Evolutionary conservation across 2,113 vertebrate species (phyloP).

Genomic region (Agelaius tricolor): DNA sequence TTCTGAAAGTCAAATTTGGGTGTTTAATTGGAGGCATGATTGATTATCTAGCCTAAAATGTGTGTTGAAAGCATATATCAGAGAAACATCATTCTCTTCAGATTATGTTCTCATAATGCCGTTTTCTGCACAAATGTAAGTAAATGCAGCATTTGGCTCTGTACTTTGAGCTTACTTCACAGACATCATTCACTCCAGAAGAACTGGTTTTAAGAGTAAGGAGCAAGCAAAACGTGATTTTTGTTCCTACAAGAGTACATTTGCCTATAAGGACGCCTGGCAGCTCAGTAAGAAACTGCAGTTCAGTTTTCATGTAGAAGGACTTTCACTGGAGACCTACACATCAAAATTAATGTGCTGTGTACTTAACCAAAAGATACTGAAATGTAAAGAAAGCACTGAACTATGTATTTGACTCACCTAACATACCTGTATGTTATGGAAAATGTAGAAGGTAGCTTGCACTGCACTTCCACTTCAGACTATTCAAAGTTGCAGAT

Average conservation of each 20-base stretch:
- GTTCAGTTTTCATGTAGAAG: neutral
- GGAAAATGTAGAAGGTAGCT: neutral
- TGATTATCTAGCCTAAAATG: slow-evolving; percentile 27
- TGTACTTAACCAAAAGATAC: neutral
- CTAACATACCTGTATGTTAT: neutral
- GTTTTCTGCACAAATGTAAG: slow-evolving; percentile 55
- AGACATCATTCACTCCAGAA: slow-evolving; percentile 36
- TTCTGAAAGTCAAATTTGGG: slow-evolving; percentile 48
- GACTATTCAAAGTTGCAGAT: neutral
- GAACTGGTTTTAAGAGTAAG: neutral
- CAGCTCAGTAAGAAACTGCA: neutral
- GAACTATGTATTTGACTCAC: neutral
- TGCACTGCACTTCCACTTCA: neutral
- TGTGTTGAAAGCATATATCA: slow-evolving; percentile 37
- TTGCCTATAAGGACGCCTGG: neutral
- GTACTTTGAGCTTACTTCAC: slow-evolving; percentile 51
- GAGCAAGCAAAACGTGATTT: neutral
- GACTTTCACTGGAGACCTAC: neutral
- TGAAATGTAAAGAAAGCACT: neutral
- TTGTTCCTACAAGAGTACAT: neutral
- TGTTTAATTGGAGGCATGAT: slow-evolving; percentile 28
- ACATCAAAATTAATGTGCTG: neutral
- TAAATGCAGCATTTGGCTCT: slow-evolving; percentile 56
- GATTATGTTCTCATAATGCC: slow-evolving; percentile 46
- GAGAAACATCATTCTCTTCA: slow-evolving; percentile 49